phyloP scores from a whole-genome alignment of 2,888 invertebrate species.

The Cheilosia impressa region DNA sequence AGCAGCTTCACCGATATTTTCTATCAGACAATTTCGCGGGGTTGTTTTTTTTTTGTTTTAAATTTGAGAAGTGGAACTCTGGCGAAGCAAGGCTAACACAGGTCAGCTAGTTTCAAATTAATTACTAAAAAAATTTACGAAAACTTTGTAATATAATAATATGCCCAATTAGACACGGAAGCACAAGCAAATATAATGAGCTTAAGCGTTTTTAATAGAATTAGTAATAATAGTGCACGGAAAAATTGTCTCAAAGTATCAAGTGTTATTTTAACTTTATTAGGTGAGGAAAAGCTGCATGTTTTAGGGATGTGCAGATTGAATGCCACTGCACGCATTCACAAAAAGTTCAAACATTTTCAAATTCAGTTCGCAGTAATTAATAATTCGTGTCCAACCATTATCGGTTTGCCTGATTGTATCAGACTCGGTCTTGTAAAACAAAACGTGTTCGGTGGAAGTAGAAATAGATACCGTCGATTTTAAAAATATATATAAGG shows the following conservation, averaged over 20 bases:
- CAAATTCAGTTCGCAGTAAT: not conserved
- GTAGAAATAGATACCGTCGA: not conserved
- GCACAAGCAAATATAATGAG: too few relatives aligned
- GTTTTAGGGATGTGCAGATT: not conserved
- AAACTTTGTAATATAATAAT: too few relatives aligned
- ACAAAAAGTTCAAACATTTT: not conserved
- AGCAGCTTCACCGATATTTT: too few relatives aligned
- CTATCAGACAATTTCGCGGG: too few relatives aligned
- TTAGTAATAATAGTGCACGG: not conserved
- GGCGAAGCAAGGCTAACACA: too few relatives aligned
- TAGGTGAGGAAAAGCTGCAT: slow-evolving; percentile 4
- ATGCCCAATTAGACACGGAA: too few relatives aligned
- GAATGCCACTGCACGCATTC: not conserved
- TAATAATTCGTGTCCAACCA: not conserved
- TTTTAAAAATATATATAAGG: not conserved
- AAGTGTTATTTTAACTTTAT: slow-evolving; percentile 3
- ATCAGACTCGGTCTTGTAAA: not conserved
- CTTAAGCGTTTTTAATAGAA: not conserved
- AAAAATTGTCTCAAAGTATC: not conserved
- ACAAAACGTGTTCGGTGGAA: not conserved
- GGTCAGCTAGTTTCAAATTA: too few relatives aligned
- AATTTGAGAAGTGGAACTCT: too few relatives aligned
- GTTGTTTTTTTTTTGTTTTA: too few relatives aligned
- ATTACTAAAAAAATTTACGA: too few relatives aligned
- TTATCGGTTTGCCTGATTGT: slow-evolving; percentile 2